Evolutionary conservation across 2,888 invertebrate genomes (phyloP).

Genomic region (Sinopyrophorus schimmeli): DNA sequence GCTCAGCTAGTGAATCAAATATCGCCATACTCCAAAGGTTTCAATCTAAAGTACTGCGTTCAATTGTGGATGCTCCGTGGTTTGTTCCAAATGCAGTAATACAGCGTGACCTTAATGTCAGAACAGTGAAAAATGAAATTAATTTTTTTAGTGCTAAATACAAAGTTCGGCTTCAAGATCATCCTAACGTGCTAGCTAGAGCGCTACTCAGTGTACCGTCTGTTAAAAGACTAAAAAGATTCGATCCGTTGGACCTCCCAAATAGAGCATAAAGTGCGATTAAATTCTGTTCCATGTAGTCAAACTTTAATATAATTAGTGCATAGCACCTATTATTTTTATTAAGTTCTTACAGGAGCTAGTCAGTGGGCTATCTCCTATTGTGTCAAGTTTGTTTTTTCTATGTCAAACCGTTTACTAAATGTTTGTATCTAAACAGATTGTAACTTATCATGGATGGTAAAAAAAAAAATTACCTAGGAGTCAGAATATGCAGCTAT

Average conservation of each 20-base stretch:
- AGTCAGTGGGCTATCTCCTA: too few species aligned
- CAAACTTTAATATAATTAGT: neutral
- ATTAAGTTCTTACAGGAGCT: too few species aligned
- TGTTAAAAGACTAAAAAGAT: neutral
- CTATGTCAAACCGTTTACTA: too few species aligned
- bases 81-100: conserved; percentile 1
- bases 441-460: too few species aligned
- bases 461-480: too few species aligned
- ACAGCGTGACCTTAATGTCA: neutral
- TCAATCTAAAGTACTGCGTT: conserved; percentile 7
- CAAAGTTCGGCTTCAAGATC: neutral
- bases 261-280: neutral
- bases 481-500: too few species aligned
- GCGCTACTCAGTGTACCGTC: neutral
- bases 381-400: too few species aligned
- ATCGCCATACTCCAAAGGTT: conserved; percentile 9
- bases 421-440: too few species aligned
- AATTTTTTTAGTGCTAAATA: conserved; percentile 5
- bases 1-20: conserved; percentile 7
- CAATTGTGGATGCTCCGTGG: conserved; percentile 4
- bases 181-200: neutral
- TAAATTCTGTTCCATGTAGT: neutral
- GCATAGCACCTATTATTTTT: too few species aligned
- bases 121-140: conserved; percentile 1
- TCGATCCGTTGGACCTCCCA: neutral